These are phyloP conservation scores for Hyles euphorbiae DNA, from an alignment of 1,140 invertebrate species.

Conservation along the genomic window DNA sequence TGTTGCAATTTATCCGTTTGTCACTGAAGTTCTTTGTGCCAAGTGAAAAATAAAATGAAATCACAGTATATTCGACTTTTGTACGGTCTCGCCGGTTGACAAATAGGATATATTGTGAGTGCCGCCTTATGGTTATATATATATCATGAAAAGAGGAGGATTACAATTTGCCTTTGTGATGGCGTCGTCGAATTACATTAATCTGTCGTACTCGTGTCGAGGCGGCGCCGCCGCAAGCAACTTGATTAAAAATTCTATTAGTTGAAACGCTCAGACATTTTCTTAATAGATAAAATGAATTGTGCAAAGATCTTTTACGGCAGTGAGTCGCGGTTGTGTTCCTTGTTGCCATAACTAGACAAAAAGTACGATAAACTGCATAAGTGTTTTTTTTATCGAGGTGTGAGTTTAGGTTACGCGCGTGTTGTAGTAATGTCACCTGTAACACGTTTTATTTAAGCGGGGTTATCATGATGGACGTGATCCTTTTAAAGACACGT, in stretches of 20 bases:
- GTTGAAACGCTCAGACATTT: constrained; percentile 64
- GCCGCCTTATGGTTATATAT: constrained; percentile 54
- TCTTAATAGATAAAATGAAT: constrained; percentile 62
- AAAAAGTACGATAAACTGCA: too few relatives aligned
- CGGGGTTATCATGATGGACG: too few relatives aligned
- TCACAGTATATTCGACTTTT: constrained; percentile 24
- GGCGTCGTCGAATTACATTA: constrained; percentile 72
- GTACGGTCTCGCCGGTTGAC: too few relatives aligned
- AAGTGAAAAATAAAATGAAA: constrained; percentile 47
- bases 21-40: constrained; percentile 35
- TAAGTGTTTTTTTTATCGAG: too few relatives aligned
- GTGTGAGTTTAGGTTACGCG: too few relatives aligned
- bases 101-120: constrained; percentile 14
- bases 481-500: too few relatives aligned
- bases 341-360: too few relatives aligned
- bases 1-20: constrained; percentile 37
- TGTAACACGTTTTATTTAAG: too few relatives aligned
- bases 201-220: constrained; percentile 60
- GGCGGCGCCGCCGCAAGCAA: constrained; percentile 56
- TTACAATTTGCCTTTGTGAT: constrained; percentile 74
- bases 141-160: constrained; percentile 66
- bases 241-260: constrained; percentile 75
- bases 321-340: constrained; percentile 22
- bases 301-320: background rate
- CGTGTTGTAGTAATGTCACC: too few relatives aligned